phyloP scores from a whole-genome alignment of 2,113 vertebrate species.

The Theropithecus gelada region DNA sequence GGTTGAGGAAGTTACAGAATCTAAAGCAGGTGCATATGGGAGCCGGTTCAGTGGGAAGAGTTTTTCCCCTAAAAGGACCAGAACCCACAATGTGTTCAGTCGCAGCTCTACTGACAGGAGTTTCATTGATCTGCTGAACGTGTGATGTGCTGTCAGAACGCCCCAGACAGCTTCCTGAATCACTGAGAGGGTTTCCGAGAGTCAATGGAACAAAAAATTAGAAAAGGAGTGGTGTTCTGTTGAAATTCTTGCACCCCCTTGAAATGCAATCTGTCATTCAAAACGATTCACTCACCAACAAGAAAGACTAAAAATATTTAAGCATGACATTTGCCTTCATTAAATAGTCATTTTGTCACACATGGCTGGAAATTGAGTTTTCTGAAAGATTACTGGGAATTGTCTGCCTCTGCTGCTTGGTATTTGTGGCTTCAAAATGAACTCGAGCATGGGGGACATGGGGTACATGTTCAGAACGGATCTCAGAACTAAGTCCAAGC shows the following conservation, averaged over 20 bases:
- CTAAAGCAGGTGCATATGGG: fast-evolving
- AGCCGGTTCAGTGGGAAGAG: fast-evolving
- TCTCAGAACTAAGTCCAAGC: not conserved
- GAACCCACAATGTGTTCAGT: fast-evolving
- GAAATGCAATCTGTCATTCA: not conserved
- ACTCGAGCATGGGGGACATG: fast-evolving
- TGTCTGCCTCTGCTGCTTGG: not conserved
- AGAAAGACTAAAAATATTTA: conserved; percentile 55
- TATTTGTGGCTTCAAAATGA: not conserved
- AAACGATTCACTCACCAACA: not conserved
- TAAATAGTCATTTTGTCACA: not conserved
- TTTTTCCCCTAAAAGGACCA: not conserved
- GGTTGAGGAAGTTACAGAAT: not conserved
- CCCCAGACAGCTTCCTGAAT: not conserved
- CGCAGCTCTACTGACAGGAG: not conserved
- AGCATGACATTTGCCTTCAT: conserved; percentile 4
- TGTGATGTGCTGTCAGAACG: not conserved
- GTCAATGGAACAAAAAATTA: not conserved
- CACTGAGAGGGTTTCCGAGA: not conserved
- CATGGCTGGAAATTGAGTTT: not conserved
- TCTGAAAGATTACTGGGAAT: not conserved
- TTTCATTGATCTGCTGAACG: not conserved
- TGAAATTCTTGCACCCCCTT: not conserved
- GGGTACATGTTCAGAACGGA: not conserved
- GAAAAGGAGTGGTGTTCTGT: not conserved